Conservation (phyloP, 2,113 vertebrate genomes). For the Saguinus imperator region DNA sequence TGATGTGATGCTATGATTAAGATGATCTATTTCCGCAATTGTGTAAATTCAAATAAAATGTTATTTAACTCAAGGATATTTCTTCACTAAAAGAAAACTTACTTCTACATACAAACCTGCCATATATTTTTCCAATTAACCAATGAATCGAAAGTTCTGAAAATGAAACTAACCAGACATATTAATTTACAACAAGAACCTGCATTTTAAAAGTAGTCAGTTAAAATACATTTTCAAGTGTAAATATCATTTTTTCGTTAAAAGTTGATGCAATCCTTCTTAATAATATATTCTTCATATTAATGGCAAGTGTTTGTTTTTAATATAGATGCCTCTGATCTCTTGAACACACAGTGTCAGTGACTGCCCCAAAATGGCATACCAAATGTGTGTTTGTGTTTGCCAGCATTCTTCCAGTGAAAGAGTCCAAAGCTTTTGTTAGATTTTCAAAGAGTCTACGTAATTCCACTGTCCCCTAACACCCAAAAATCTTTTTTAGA, state of each 20-base stretch:
- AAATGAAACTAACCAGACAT: slow-evolving; percentile 30
- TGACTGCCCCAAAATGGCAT: neutral
- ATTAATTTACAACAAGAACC: neutral
- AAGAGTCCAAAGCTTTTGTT: neutral
- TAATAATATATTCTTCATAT: neutral
- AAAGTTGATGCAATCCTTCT: neutral
- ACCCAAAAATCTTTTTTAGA: neutral
- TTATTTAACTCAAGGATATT: neutral
- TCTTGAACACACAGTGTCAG: neutral
- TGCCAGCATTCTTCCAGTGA: neutral
- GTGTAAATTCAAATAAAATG: neutral
- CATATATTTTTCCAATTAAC: slow-evolving; percentile 8
- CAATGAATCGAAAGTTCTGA: slow-evolving; percentile 35
- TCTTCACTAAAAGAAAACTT: neutral
- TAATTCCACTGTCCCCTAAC: neutral
- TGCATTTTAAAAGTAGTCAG: neutral
- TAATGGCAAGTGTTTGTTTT: neutral
- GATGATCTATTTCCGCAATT: neutral
- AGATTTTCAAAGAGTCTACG: neutral
- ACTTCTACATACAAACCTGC: neutral
- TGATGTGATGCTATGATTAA: neutral
- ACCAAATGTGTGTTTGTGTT: neutral
- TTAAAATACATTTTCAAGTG: neutral
- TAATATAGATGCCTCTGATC: neutral
- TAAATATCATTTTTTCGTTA: slow-evolving; percentile 7